A percentile compares a stretch with the other conserved stretches of the same genome.
These are phyloP conservation scores for Sitta europaea DNA, from an alignment of 2,113 vertebrate genomes.

Conservation along the genomic window DNA sequence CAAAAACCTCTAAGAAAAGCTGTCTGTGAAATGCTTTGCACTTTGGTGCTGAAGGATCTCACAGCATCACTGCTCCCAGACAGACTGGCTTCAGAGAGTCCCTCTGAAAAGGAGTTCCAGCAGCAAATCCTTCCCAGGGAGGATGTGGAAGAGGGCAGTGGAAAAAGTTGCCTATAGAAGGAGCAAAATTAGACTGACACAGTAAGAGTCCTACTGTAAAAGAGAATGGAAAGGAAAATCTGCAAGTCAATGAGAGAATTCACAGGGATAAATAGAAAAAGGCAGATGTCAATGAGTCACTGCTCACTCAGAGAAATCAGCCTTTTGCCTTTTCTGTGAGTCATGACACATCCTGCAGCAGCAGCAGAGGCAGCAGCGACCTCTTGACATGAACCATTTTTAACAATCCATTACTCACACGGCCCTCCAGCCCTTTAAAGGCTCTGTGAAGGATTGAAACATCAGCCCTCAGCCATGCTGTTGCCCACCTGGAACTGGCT, in stretches of 20 bases:
- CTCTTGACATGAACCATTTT: conserved; percentile 2
- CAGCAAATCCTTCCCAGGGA: not conserved
- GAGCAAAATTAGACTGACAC: not conserved
- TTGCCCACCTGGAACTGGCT: not conserved
- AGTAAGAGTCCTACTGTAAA: not conserved
- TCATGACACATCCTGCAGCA: conserved; percentile 13
- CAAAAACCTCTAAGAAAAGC: not conserved
- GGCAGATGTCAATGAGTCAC: conserved; percentile 36
- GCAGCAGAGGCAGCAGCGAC: not conserved
- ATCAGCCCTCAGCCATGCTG: not conserved
- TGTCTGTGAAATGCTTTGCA: not conserved
- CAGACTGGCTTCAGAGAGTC: not conserved
- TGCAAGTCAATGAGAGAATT: conserved; percentile 38
- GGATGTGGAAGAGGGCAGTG: not conserved
- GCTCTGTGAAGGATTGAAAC: not conserved
- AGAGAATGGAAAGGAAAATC: conserved; percentile 37
- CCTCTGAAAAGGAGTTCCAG: not conserved
- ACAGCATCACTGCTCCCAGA: not conserved
- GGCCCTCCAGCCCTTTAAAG: not conserved
- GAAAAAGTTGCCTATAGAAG: conserved; percentile 23
- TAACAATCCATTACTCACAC: conserved; percentile 36
- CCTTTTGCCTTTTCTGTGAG: conserved; percentile 21
- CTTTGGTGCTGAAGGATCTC: not conserved
- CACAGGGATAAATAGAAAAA: conserved; percentile 26
- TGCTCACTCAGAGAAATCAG: not conserved